Evolutionary conservation across 2,888 invertebrate genomes (phyloP), one percentile per base, ranked within the genome.

Genomic region (Pasiphila rectangulata): DNA sequence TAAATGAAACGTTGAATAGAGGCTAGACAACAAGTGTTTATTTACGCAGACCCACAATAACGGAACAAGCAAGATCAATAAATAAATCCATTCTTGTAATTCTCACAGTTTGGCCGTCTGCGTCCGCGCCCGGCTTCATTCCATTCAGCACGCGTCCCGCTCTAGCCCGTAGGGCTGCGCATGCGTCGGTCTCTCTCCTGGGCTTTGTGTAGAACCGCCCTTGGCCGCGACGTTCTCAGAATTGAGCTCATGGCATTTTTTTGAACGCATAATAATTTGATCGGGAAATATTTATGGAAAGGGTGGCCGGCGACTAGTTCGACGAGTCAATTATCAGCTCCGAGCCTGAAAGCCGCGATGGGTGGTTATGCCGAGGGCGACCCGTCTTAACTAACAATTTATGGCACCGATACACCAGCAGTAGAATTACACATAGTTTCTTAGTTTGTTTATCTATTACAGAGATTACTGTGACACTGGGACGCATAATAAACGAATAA

Each of bases 251-350:
- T 83, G 80, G 84, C 78, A 80, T 83, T 86, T 87, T 87, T 88
- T 85, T 79, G 76, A 72, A 72, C 75, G 80, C 79, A 83, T 84
- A 82, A 85, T 86, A 86, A 87, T 87, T 87, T 85, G 84, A 87
- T 88, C 81, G 85, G 87, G 85, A 85, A 88, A 87, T 87, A 87
- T 87, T 87, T 86, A 85, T 86, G 83, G 85, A 85, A 83, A 79
- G 86, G 84, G 82, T 83, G 82, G 76, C 77, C 79, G 82, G 79
- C 65, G 62, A 72, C 71, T 70, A 67, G 79, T 70, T 72, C 64
- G 72, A 86, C 86, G 80, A 83, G 85, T 86, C 84, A 87, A 88
- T 87, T 87, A 87, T 79, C 83, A 76, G 76, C 59, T 70, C 64
- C 60, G 64, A 68, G 66, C 73, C 80, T 79, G 80, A 82, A 83